These are phyloP conservation scores for Diplazon laetatorius DNA, from an alignment of 2,888 invertebrate species.

Conservation along the genomic window DNA sequence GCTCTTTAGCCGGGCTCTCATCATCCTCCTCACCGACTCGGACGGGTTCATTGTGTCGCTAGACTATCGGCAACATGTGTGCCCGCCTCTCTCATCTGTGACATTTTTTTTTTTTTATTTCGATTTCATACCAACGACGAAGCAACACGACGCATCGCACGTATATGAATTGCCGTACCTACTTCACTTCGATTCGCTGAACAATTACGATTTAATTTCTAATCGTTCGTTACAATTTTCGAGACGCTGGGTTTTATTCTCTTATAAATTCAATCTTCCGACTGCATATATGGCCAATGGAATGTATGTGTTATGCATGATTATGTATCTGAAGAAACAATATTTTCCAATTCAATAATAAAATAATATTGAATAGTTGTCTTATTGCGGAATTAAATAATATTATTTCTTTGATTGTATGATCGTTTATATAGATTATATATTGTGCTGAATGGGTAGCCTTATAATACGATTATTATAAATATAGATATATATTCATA, in stretches of 20 bases:
- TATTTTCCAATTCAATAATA: too few relatives aligned
- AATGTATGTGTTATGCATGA: too few relatives aligned
- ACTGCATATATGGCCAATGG: too few relatives aligned
- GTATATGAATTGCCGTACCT: constrained; percentile 31
- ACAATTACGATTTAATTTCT: constrained; percentile 54
- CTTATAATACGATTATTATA: too few relatives aligned
- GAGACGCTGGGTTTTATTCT: constrained; percentile 20
- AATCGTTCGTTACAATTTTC: constrained; percentile 57
- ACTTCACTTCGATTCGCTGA: constrained; percentile 54
- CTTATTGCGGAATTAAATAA: too few relatives aligned
- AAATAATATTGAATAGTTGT: too few relatives aligned
- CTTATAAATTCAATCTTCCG: constrained; percentile 4
- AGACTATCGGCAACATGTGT: constrained; percentile 78
- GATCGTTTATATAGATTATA: too few relatives aligned
- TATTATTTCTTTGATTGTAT: too few relatives aligned
- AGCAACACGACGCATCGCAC: background rate
- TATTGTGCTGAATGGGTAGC: too few relatives aligned
- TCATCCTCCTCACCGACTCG: constrained; percentile 62
- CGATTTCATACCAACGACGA: constrained; percentile 51
- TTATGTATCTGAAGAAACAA: too few relatives aligned
- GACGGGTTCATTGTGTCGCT: constrained; percentile 71
- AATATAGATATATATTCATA: too few relatives aligned
- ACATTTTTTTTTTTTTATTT: too few relatives aligned
- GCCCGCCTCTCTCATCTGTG: constrained; percentile 66
- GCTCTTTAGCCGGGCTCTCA: constrained; percentile 61